Evolutionary conservation across 2,113 vertebrate species (phyloP).

Genomic region (Archocentrus centrarchus): DNA sequence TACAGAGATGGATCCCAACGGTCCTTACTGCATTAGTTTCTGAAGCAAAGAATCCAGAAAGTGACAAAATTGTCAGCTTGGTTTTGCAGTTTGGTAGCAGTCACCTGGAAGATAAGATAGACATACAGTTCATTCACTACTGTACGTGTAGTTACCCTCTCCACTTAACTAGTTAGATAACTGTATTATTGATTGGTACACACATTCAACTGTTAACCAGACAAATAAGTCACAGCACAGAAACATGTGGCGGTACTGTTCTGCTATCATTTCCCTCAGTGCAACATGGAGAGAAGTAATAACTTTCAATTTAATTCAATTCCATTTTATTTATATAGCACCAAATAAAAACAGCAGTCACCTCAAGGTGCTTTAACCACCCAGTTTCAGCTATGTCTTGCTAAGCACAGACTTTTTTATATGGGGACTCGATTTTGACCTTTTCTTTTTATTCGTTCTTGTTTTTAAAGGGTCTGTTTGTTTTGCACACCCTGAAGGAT

Average conservation of each 20-base stretch:
- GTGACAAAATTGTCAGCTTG: constrained; percentile 10
- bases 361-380: background rate
- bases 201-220: constrained; percentile 1
- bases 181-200: background rate
- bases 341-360: background rate
- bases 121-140: constrained; percentile 18
- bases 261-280: background rate
- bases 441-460: background rate
- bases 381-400: background rate
- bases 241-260: background rate
- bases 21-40: constrained; percentile 28
- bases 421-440: background rate
- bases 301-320: background rate
- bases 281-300: background rate
- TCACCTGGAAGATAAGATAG: constrained; percentile 69
- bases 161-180: background rate
- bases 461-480: constrained; percentile 10
- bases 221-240: constrained; percentile 11
- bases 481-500: background rate
- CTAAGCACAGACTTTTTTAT: background rate
- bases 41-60: constrained; percentile 28
- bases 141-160: background rate
- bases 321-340: background rate
- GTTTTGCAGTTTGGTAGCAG: constrained; percentile 18
- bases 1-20: constrained; percentile 9